Conservation (phyloP, 2,113 vertebrate genomes). For the Connochaetes taurinus region DNA sequence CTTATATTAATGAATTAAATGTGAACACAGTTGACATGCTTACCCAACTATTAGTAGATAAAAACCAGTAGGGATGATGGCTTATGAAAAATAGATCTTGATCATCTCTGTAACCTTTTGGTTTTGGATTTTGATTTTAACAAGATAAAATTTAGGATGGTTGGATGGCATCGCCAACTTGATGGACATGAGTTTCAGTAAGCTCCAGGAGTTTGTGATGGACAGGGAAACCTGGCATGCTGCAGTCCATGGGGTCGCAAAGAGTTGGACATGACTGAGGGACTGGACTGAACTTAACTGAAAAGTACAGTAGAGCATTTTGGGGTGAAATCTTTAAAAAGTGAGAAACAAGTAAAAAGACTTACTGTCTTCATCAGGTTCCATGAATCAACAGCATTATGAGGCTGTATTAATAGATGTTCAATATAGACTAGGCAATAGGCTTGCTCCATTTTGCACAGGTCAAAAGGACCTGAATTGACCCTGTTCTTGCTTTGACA, state of each 20-base stretch:
- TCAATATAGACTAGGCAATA: background rate
- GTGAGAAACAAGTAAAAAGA: background rate
- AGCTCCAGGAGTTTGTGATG: background rate
- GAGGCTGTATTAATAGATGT: background rate
- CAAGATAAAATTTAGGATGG: background rate
- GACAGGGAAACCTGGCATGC: background rate
- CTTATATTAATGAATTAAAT: constrained; percentile 2
- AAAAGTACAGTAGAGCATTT: background rate
- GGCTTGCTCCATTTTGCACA: background rate
- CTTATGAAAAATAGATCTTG: background rate
- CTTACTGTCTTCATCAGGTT: background rate
- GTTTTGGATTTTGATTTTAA: constrained; percentile 4
- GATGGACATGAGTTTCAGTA: background rate
- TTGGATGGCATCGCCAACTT: background rate
- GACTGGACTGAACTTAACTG: background rate
- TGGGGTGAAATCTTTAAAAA: background rate
- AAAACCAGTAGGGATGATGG: background rate
- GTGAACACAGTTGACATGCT: background rate
- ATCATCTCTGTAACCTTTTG: background rate
- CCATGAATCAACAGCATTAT: background rate
- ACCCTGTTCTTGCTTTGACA: background rate
- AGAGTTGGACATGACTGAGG: background rate
- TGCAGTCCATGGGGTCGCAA: background rate
- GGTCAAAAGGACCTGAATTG: background rate
- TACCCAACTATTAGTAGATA: background rate